Base-by-base conservation (phyloP, 2,113 vertebrate species). In the Gymnogyps californianus region DNA sequence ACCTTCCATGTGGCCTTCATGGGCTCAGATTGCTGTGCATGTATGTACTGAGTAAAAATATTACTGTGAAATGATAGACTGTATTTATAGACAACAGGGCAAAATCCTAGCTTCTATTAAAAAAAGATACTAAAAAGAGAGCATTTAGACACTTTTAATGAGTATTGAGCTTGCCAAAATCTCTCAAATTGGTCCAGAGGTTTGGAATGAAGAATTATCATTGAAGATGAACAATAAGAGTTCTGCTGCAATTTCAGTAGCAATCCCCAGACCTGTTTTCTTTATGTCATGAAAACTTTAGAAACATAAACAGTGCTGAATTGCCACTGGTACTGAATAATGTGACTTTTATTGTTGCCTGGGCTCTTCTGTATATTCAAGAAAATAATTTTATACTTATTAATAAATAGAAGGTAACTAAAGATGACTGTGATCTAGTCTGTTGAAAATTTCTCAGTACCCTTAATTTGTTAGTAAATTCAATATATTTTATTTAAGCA, bases 401-500 rank as follows among this genome's bases (percentile, higher is more conserved):
- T 98, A 95, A 94, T 98, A 97, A 97, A 92, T 92, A 85, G 87
- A 91, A 95, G 93, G 93, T 98, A 97, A 96, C 91, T 97, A 93
- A 97, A 96, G 94, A 97, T 97, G 91, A 87, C 75, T 91, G 87
- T 69, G 91, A 93, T 97, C 87, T 83, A 96, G 91, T 97, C 96
- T 91, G 77, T 89, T 97, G 95, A 97, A 98, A 97, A 96, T 92
- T 95, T 97, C 94, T 96, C 93, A 90, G 7, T 95, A 62, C 91
- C 78, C 81, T 93, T 95, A 93, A 97, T 96, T 97, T 97, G 90
- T 97, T 96, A 95, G 97, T 97, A 97, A 97, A 97, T 96, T 89
- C 95, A 97, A 67, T 98, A 83, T 95, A 94, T 98, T 98, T 97
- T 97, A 97, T 98, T 98, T 98, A 97, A 98, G 88, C 82, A 96